A percentile compares a stretch with the other conserved stretches of the same genome.
Conservation (phyloP, 2,113 vertebrate species). For the Ciconia boyciana region DNA sequence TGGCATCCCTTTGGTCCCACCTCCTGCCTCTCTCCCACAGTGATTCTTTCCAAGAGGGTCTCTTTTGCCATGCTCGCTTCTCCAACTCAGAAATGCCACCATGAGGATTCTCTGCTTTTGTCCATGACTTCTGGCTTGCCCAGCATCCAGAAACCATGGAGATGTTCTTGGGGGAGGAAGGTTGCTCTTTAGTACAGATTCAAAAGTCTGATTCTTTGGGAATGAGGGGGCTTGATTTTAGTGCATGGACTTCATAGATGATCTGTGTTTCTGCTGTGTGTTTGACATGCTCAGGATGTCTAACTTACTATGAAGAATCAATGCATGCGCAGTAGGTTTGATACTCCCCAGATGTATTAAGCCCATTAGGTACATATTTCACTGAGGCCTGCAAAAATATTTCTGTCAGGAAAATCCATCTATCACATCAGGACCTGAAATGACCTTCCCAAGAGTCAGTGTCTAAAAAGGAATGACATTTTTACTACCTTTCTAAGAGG, state of each 20-base stretch:
- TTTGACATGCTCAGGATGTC: neutral
- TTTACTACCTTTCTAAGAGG: neutral
- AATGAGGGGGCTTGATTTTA: neutral
- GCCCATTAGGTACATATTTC: neutral
- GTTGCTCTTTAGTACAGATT: neutral
- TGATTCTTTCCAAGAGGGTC: neutral
- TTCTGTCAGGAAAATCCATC: neutral
- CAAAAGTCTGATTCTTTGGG: neutral
- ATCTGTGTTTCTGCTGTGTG: neutral
- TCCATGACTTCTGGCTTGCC: neutral
- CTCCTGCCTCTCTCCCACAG: neutral
- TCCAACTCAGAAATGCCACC: neutral
- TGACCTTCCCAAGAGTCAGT: neutral
- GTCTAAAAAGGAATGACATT: neutral
- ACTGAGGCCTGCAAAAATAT: neutral
- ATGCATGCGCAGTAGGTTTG: neutral
- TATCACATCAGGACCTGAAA: neutral
- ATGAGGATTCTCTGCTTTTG: neutral
- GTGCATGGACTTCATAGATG: neutral
- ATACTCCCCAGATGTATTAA: neutral
- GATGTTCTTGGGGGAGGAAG: accelerated
- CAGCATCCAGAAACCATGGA: neutral
- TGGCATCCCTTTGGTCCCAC: neutral
- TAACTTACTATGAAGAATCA: neutral
- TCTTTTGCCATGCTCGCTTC: neutral